phyloP scores from a whole-genome alignment of 2,113 vertebrate genomes.

The Sturnus vulgaris region DNA sequence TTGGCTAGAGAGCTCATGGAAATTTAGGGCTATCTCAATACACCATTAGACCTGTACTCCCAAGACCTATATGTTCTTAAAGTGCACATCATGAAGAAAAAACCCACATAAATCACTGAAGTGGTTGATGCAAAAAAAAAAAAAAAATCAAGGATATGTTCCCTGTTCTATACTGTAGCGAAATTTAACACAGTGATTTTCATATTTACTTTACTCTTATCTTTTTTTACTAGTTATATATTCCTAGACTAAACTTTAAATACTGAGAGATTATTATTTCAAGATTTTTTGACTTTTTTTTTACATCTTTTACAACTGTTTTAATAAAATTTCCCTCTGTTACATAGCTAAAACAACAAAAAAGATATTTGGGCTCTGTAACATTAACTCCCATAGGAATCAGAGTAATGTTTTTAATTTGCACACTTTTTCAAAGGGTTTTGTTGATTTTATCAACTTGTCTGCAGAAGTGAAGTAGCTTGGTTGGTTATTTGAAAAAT shows the following conservation, averaged over 20 bases:
- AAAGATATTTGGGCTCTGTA: neutral
- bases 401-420: neutral
- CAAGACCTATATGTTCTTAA: too few relatives aligned
- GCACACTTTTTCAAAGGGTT: rapidly evolving
- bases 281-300: neutral
- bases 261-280: neutral
- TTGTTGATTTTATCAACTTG: neutral
- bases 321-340: neutral
- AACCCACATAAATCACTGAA: neutral
- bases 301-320: neutral
- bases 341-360: neutral
- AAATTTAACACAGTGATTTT: neutral
- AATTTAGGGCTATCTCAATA: too few relatives aligned
- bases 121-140: neutral
- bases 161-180: neutral
- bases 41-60: too few relatives aligned
- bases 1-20: too few relatives aligned
- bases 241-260: neutral
- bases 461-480: neutral
- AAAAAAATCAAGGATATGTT: neutral
- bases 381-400: neutral
- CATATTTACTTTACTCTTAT: neutral
- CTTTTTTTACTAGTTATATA: neutral
- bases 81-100: too few relatives aligned
- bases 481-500: neutral